Evolutionary conservation across 1,140 invertebrate genomes (phyloP), one percentile per base, ranked within the genome.

Genomic region (Aphaenogaster rudis): DNA sequence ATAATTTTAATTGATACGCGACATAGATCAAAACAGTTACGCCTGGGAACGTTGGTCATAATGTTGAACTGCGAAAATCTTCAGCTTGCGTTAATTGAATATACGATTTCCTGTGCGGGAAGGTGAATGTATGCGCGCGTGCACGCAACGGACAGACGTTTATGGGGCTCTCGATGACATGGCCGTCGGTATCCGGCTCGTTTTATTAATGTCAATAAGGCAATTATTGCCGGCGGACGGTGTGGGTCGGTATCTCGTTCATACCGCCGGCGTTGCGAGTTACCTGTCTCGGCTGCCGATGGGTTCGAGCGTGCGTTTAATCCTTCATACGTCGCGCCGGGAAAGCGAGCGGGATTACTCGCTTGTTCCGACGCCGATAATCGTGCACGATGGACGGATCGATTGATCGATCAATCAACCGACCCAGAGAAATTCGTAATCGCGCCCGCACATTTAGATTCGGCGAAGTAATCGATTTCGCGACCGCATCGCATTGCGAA

Each of bases 161-260:
- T 74, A 86, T 45, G 76, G 72, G 61, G 33, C 74, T 77, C 86
- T 86, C 86, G 87, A 84, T 90, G 82, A 90, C 90, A 89, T 88
- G 90, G 87, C 64, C 69, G 66, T 77, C 79, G 86, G 89, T 87
- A 90, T 91, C 88, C 86, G 64, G 87, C 89, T 92, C 92, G 88
- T 95, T 95, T 94, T 94, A 94, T 95, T 94, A 94, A 95, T 94
- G 94, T 93, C 93, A 94, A 95, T 95, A 94, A 94, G 92, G 90
- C 94, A 95, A 94, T 95, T 95, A 95, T 93, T 84, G 91, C 67
- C 87, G 86, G 87, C 78, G 91, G 92, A 92, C 77, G 89, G 86
- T 63, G 90, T 67, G 88, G 88, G 86, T 88, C 91, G 91, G 91
- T 88, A 92, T 94, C 92, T 93, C 91, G 88, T 90, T 91, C 90